Evolutionary conservation across 2,888 invertebrate genomes (phyloP).

Genomic region (Priocnemis perturbator): DNA sequence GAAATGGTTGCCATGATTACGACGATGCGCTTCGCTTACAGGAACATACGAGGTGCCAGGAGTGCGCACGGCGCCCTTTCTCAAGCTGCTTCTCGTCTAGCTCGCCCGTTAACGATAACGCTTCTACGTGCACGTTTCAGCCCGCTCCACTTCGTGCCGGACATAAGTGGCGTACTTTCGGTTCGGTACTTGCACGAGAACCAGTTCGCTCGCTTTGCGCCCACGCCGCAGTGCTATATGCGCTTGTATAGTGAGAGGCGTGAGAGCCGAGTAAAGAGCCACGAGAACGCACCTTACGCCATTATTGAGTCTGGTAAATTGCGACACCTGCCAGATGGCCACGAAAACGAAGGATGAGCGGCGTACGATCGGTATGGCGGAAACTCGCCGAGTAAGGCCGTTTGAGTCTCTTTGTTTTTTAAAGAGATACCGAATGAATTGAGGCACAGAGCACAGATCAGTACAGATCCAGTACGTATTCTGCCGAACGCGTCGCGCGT

Average conservation of each 20-base stretch:
- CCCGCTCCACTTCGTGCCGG: conserved; percentile 4
- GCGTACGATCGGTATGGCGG: too few relatives aligned
- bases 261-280: too few relatives aligned
- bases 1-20: conserved; percentile 60
- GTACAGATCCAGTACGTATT: too few relatives aligned
- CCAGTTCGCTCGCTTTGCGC: background rate
- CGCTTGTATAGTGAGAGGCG: too few relatives aligned
- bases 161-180: background rate
- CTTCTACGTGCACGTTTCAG: background rate
- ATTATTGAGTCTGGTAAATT: background rate
- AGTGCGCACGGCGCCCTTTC: conserved; percentile 9
- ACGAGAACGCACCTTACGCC: conserved; percentile 1
- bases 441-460: too few relatives aligned
- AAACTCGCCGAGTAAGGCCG: too few relatives aligned
- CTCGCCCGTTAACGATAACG: conserved; percentile 21
- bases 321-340: background rate
- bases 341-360: too few relatives aligned
- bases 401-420: too few relatives aligned
- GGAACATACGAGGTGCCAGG: conserved; percentile 21
- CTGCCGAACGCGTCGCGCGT: too few relatives aligned
- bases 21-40: conserved; percentile 30
- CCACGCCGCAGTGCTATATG: conserved; percentile 7
- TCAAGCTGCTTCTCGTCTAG: background rate
- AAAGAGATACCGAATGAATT: too few relatives aligned
- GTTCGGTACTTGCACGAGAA: background rate